A percentile compares a stretch with the other conserved stretches of the same genome.
Evolutionary conservation across 2,113 vertebrate genomes (phyloP).

Genomic region (Genyomyrus donnyi): DNA sequence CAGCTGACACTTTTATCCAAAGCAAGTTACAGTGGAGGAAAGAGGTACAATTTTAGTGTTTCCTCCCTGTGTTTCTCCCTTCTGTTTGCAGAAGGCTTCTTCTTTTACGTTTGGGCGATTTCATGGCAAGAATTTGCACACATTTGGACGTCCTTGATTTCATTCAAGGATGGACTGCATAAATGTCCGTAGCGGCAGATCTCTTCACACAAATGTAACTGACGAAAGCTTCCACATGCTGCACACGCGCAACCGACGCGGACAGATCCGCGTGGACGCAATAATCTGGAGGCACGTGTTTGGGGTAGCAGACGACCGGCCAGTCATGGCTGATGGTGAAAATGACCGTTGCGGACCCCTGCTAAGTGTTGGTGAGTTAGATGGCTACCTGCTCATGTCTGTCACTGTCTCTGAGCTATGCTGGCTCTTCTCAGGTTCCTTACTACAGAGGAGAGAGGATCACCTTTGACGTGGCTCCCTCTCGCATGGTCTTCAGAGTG

Average conservation of each 20-base stretch:
- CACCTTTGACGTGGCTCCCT: conserved; percentile 93
- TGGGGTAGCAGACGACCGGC: not conserved
- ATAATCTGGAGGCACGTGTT: not conserved
- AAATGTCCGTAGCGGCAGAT: not conserved
- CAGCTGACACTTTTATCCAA: not conserved
- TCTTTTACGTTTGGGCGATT: not conserved
- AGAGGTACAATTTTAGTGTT: not conserved
- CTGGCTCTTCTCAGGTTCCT: conserved; percentile 67
- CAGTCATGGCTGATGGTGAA: not conserved
- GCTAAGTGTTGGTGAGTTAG: not conserved
- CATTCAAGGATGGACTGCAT: not conserved
- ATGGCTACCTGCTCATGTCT: not conserved
- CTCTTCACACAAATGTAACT: not conserved
- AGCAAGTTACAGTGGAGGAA: not conserved
- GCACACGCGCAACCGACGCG: no score
- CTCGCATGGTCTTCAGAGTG: conserved; percentile 79
- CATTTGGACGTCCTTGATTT: not conserved
- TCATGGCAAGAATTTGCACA: not conserved
- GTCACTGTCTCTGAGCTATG: not conserved
- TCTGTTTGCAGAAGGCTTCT: not conserved
- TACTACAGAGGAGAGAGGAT: conserved; percentile 96
- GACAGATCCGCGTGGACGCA: not conserved
- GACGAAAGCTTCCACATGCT: not conserved
- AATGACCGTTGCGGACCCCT: not conserved
- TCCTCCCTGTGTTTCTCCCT: not conserved